Percentiles rank a stretch among this genome's conserved stretches.
phyloP scores from a whole-genome alignment of 2,797 vertebrate genomes.

The Typhlichthys eigenmanni region DNA sequence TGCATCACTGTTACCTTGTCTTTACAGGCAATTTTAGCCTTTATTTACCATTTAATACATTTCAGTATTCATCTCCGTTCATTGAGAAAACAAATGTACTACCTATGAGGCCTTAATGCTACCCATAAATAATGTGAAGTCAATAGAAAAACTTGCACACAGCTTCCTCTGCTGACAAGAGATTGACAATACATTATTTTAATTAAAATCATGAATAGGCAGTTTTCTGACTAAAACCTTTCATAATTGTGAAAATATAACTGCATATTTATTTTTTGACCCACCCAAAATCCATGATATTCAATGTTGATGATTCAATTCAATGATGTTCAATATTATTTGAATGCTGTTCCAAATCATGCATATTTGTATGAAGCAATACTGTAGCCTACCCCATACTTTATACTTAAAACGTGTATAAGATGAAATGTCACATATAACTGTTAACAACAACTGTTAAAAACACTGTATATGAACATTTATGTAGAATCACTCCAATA shows the following conservation, averaged over 20 bases:
- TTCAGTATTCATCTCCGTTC: slow-evolving; percentile 25
- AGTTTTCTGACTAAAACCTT: too few species aligned
- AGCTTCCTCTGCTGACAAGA: slow-evolving; percentile 49
- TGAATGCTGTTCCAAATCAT: slow-evolving; percentile 35
- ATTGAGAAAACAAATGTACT: slow-evolving; percentile 31
- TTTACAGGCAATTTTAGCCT: background rate
- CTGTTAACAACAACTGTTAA: slow-evolving; percentile 32
- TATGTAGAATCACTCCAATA: slow-evolving; percentile 71
- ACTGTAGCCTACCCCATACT: too few species aligned
- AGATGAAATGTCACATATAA: slow-evolving; percentile 41
- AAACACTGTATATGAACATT: slow-evolving; percentile 48
- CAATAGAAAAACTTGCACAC: slow-evolving; percentile 6
- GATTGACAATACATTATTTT: background rate
- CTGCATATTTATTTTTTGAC: slow-evolving; percentile 56
- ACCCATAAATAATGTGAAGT: slow-evolving; percentile 24
- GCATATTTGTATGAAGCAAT: slow-evolving; percentile 7
- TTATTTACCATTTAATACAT: slow-evolving; percentile 14
- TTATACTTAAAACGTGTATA: slow-evolving; percentile 30
- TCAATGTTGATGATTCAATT: background rate
- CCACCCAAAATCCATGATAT: slow-evolving; percentile 21
- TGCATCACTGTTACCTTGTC: slow-evolving; percentile 3
- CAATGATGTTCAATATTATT: slow-evolving; percentile 9
- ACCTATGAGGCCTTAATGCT: slow-evolving; percentile 33
- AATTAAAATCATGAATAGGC: too few species aligned
- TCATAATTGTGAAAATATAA: background rate